Evolutionary conservation across 2,888 invertebrate genomes (phyloP).

Genomic region (Hirtodrosophila duncani): DNA sequence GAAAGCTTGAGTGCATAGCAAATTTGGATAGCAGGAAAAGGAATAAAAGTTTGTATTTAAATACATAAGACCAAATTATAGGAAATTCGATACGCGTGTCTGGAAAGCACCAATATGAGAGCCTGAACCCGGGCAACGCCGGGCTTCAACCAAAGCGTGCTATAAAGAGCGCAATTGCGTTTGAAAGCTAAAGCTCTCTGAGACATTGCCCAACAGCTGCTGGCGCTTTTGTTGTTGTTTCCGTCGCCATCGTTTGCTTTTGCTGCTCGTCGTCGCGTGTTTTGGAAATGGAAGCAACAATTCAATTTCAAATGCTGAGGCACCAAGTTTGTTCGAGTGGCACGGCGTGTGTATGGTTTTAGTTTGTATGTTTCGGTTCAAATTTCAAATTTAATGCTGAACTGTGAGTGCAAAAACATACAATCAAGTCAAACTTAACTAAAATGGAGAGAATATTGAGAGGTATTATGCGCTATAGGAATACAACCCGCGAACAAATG

Average conservation of each 20-base stretch:
- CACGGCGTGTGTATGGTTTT: conserved; percentile 26
- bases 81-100: too few relatives aligned
- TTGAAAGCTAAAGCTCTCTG: neutral
- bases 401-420: conserved; percentile 27
- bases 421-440: conserved; percentile 18
- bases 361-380: conserved; percentile 6
- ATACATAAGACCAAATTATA: too few relatives aligned
- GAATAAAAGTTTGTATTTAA: too few relatives aligned
- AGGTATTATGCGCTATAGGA: conserved; percentile 93
- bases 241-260: neutral
- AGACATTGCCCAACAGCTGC: conserved; percentile 26
- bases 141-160: too few relatives aligned
- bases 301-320: conserved; percentile 46
- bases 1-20: too few relatives aligned
- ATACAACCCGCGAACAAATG: conserved; percentile 89
- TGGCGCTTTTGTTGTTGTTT: neutral
- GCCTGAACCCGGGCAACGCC: too few relatives aligned
- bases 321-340: conserved; percentile 25
- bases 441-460: conserved; percentile 91
- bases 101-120: too few relatives aligned
- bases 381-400: conserved; percentile 21
- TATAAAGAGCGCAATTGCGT: too few relatives aligned
- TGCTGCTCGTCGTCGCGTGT: conserved; percentile 46
- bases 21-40: too few relatives aligned
- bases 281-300: conserved; percentile 66